Conservation (phyloP, 2,797 vertebrate genomes). For the Pagetopsis macropterus region DNA sequence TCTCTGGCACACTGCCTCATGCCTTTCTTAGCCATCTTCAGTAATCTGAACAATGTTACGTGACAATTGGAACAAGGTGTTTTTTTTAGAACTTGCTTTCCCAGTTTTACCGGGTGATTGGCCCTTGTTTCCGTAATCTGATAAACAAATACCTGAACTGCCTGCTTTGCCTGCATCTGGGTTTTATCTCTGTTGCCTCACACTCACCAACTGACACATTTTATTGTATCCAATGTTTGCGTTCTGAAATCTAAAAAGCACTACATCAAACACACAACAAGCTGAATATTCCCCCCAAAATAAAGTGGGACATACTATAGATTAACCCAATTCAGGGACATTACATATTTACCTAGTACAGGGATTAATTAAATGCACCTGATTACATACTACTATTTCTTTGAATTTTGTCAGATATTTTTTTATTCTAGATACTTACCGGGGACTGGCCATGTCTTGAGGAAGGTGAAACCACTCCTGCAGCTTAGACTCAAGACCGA, state of each 20-base stretch:
- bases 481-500: constrained; percentile 94
- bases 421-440: constrained; percentile 78
- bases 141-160: not conserved
- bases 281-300: not conserved
- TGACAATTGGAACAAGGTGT: not conserved
- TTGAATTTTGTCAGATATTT: not conserved
- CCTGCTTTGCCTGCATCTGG: not conserved
- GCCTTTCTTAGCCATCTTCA: not conserved
- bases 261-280: not conserved
- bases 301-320: not conserved
- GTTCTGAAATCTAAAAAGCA: not conserved
- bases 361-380: not conserved
- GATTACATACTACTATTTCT: not conserved
- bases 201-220: not conserved
- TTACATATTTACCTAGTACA: not conserved
- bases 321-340: not conserved
- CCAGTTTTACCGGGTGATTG: not conserved
- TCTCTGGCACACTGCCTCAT: not conserved
- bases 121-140: not conserved
- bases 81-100: not conserved
- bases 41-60: not conserved
- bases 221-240: not conserved
- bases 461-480: constrained; percentile 97
- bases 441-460: constrained; percentile 94
- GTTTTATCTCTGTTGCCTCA: not conserved